phyloP scores from a whole-genome alignment of 2,888 invertebrate genomes.

The Ochropleura leucogaster region DNA sequence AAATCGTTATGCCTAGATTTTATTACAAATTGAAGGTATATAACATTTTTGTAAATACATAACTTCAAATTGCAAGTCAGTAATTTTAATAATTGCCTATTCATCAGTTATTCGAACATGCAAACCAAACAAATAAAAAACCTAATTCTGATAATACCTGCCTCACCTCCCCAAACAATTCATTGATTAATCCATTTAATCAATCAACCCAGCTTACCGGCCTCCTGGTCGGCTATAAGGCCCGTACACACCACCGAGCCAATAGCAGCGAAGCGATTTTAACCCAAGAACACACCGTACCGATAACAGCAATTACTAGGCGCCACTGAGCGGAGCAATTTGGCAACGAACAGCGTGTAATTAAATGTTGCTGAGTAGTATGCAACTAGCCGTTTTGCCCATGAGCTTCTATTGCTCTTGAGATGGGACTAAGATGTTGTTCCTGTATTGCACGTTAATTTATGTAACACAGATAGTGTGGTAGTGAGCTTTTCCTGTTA shows the following conservation, averaged over 20 bases:
- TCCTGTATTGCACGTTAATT: not conserved
- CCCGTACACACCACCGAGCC: conserved; percentile 34
- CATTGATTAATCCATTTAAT: conserved; percentile 49
- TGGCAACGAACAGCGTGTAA: conserved; percentile 52
- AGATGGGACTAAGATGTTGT: conserved; percentile 11
- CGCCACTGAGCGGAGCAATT: conserved; percentile 56
- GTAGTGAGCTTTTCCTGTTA: not conserved
- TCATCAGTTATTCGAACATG: not conserved
- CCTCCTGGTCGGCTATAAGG: conserved; percentile 16
- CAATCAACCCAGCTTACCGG: conserved; percentile 48
- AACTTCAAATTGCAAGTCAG: not conserved
- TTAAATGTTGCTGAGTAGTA: conserved; percentile 57
- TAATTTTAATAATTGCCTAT: not conserved
- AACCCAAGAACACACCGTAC: conserved; percentile 36
- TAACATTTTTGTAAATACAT: not conserved
- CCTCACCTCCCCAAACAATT: conserved; percentile 19
- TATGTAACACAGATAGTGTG: not conserved
- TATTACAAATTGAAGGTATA: not conserved
- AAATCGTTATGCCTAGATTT: not conserved
- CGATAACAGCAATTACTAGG: conserved; percentile 57
- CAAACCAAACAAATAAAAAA: not conserved
- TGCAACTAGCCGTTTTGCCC: conserved; percentile 47
- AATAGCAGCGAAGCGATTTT: conserved; percentile 34
- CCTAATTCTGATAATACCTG: not conserved
- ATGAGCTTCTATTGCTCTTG: conserved; percentile 21